These are phyloP conservation scores for Parasteatoda tepidariorum DNA, from an alignment of 1,140 invertebrate species.

Conservation along the genomic window DNA sequence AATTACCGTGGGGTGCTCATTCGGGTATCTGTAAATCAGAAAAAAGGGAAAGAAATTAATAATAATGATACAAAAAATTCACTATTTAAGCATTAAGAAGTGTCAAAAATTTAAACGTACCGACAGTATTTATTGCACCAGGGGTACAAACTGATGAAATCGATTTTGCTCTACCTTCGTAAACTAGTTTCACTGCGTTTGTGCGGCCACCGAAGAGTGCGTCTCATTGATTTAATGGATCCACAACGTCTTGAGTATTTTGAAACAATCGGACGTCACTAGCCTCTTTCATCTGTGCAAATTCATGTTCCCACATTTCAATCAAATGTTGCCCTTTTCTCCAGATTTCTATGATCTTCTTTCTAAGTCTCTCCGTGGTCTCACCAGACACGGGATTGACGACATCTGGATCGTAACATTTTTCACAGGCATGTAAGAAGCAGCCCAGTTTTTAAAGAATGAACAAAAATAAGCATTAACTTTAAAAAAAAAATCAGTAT, in stretches of 20 bases:
- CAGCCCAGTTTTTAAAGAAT: not conserved
- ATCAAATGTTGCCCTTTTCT: not conserved
- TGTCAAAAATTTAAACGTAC: too few relatives aligned
- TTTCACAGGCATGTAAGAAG: not conserved
- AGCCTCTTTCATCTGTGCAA: not conserved
- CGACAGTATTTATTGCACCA: too few relatives aligned
- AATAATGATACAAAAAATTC: too few relatives aligned
- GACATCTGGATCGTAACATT: not conserved
- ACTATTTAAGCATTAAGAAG: too few relatives aligned
- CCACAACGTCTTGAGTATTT: not conserved
- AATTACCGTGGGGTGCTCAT: too few relatives aligned
- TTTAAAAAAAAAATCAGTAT: too few relatives aligned
- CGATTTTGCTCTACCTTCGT: too few relatives aligned
- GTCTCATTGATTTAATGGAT: not conserved
- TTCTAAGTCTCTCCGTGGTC: not conserved
- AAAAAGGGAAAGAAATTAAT: too few relatives aligned
- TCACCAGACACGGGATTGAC: not conserved
- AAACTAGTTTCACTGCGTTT: too few relatives aligned
- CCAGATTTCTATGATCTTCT: not conserved
- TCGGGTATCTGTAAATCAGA: too few relatives aligned
- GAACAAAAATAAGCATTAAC: too few relatives aligned
- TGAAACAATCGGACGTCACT: not conserved
- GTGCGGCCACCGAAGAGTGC: not conserved
- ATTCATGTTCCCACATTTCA: conserved; percentile 1
- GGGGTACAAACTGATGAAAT: too few relatives aligned